These are phyloP conservation scores for Lepetodrilus schrolli DNA, from an alignment of 2,888 invertebrate species.

Conservation along the genomic window DNA sequence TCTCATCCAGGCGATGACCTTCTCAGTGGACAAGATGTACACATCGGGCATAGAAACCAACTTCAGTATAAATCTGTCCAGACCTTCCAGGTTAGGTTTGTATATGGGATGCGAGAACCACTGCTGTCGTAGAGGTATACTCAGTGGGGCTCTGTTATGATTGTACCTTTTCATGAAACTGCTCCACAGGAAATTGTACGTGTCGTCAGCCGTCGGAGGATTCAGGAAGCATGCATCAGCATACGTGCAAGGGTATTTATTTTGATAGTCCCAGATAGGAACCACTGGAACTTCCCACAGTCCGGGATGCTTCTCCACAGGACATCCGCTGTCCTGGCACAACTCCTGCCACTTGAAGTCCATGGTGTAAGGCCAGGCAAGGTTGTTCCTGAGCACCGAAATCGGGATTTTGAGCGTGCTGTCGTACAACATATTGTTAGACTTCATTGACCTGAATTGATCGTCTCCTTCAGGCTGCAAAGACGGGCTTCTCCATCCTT, in stretches of 20 bases:
- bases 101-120: slow-evolving; percentile 80
- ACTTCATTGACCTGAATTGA: slow-evolving; percentile 47
- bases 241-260: slow-evolving; percentile 58
- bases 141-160: slow-evolving; percentile 84
- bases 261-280: slow-evolving; percentile 49
- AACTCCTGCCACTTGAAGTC: slow-evolving; percentile 78
- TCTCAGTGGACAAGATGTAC: slow-evolving; percentile 52
- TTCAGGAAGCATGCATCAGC: slow-evolving; percentile 64
- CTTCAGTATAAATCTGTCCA: slow-evolving; percentile 51
- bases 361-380: slow-evolving; percentile 94
- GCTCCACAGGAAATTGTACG: slow-evolving; percentile 78
- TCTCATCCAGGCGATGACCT: slow-evolving; percentile 60
- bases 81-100: slow-evolving; percentile 48
- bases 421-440: slow-evolving; percentile 53
- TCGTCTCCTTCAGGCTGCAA: slow-evolving; percentile 52
- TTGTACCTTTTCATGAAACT: slow-evolving; percentile 85
- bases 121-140: slow-evolving; percentile 86
- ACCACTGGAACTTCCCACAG: slow-evolving; percentile 80
- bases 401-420: slow-evolving; percentile 46
- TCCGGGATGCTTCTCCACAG: slow-evolving; percentile 75
- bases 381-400: slow-evolving; percentile 81
- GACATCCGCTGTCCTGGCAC: slow-evolving; percentile 51
- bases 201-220: slow-evolving; percentile 52
- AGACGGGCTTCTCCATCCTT: slow-evolving; percentile 59
- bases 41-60: slow-evolving; percentile 51